phyloP scores from a whole-genome alignment of 2,113 vertebrate genomes.

The Lamprologus sp. region DNA sequence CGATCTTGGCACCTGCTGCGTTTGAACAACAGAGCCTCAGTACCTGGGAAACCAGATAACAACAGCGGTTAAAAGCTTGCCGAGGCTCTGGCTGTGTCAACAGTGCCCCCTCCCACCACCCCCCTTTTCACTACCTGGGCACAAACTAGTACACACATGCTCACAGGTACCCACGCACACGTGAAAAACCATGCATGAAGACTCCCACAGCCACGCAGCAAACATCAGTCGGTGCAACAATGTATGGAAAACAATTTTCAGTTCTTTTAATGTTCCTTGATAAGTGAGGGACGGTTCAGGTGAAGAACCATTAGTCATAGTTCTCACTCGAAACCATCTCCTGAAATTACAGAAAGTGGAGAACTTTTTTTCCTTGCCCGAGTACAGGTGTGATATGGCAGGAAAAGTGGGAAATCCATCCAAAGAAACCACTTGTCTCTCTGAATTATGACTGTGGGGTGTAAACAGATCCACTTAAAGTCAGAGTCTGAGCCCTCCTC shows the following conservation, averaged over 20 bases:
- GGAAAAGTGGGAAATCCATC: not conserved
- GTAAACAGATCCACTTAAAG: slow-evolving; percentile 53
- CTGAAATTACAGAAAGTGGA: not conserved
- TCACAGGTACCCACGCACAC: not conserved
- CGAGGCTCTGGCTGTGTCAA: slow-evolving; percentile 48
- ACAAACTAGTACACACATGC: slow-evolving; percentile 14
- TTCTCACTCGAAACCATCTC: not conserved
- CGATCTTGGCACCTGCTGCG: slow-evolving; percentile 46
- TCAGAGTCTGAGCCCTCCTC: slow-evolving; percentile 21
- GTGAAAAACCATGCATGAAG: not conserved
- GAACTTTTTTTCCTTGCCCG: not conserved
- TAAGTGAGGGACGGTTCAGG: not conserved
- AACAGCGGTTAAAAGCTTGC: slow-evolving; percentile 32
- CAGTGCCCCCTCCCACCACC: not conserved
- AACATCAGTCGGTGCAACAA: not conserved
- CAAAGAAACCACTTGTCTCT: not conserved
- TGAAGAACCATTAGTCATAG: not conserved
- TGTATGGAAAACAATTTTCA: not conserved
- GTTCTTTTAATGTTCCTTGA: not conserved
- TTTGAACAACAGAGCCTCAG: slow-evolving; percentile 45
- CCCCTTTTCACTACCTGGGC: not conserved
- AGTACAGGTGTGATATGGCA: not conserved
- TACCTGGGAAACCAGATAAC: slow-evolving; percentile 65
- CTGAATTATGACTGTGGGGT: slow-evolving; percentile 39
- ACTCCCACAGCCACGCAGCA: not conserved